Evolutionary conservation across 2,888 invertebrate species (phyloP), one percentile per base, ranked within the genome.

Genomic region (Dioctria linearis): DNA sequence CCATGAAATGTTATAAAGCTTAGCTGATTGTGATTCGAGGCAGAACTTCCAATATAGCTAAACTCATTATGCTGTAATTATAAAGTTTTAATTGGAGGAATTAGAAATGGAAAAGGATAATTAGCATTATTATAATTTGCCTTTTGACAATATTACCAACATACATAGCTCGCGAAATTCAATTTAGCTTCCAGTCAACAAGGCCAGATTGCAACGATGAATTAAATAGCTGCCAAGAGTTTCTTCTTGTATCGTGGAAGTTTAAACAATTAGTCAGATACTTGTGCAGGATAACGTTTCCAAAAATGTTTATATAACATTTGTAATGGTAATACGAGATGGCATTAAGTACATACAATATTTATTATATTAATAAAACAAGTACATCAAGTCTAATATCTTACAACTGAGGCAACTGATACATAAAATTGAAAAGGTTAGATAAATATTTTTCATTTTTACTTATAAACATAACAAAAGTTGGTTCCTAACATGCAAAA

Each of bases 51-150:
- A 25, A 25, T 25, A 46, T 46, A 59, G 59, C 59, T 13, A 59
- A 8, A 59, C 59, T 59, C 59, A 59, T 59, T 59, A 59, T 59
- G 11, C 59, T 5, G 59, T n/a, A 59, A 59, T 59, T 59, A 59
- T 11, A 59, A 59, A 59, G 59, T 59, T 59, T 59, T 59, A 59
- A 59, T 59, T 59, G 59, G 13, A 5, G 59, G 11, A 59, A 59
- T 59, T 11, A 59, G 59, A n/a, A 59, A 11, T 59, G 59, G 5
- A 59, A 3, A 25, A n/a, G 25, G 59, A 59, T 59, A 59, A 59
- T 59, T 59, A 59, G 59, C 5, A 59, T 11, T 59, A 59, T 59
- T 59, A 59, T 8, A 59, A 59, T 59, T 59, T 25, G 25, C 8
- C 59, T 59, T 59, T n/a, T 59, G 9, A 11, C 59, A 59, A 59